Base-by-base conservation (phyloP, 2,113 vertebrate genomes). In the Strix aluco region DNA sequence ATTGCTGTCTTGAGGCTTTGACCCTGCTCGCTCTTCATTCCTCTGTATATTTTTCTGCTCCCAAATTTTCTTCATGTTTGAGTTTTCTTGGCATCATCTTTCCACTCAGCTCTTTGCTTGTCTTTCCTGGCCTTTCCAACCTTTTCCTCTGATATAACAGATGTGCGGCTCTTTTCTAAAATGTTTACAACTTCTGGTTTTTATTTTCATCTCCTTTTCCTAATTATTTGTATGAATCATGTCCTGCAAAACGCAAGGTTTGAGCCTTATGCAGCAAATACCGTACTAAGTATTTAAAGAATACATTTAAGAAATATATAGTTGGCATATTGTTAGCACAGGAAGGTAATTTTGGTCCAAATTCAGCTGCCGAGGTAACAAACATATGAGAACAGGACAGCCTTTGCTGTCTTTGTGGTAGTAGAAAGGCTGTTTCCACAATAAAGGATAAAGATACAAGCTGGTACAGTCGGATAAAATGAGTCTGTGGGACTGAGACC, bases 271-370 rank as follows among this genome's bases (percentile, higher is more conserved):
- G 9, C 3, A 2, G 30, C 40, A 91, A 91, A 70, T 62, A 40
- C 13, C 1, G 0, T 34, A 27, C 18, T 47, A 59, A 61, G 26
- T 32, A 44, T 38, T 62, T 61, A 0, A 1, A 26, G 88, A 66
- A 29, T 10, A 5, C 3, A 4, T 52, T 90, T 66, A 44, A 32
- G 63, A 67, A 30, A 36, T 40, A 46, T 5, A 2, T 12, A 66
- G 26, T 27, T 9, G 2, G 58, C 10, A 36, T 46, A 57, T 22
- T 1, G 6, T 63, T 79, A 67, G 22, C n/a, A 40, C 14, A 20
- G 62, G 36, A 85, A 59, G 29, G 52, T 55, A 72, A 55, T 75
- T 95, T 74, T 59, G 10, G 15, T 71, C 27, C 61, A 30, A 47
- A 55, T 54, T 87, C n/a, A 57, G 26, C 58, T 57, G 6, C 47